Evolutionary conservation across 2,888 invertebrate species (phyloP).

Genomic region (Sinodicranocentrus sp.): DNA sequence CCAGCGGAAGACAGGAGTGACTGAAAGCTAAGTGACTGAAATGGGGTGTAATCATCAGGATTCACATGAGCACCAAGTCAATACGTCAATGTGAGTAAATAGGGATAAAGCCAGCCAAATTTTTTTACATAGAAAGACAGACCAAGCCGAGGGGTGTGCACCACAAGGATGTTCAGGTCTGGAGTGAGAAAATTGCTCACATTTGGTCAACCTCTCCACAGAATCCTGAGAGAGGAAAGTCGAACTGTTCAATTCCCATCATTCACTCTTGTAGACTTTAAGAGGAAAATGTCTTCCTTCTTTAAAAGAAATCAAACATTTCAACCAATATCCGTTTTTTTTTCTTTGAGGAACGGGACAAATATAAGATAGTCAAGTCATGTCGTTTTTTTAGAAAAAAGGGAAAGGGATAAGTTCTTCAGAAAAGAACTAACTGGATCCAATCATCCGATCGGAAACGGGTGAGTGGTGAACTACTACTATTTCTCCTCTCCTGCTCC

Average conservation of each 20-base stretch:
- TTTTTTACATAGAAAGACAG: neutral
- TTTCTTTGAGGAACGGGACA: constrained; percentile 22
- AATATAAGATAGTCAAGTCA: constrained; percentile 43
- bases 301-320: constrained; percentile 36
- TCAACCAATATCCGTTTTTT: constrained; percentile 22
- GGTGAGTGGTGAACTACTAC: constrained; percentile 25
- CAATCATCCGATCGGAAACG: constrained; percentile 49
- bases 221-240: neutral
- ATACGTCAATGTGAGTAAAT: neutral
- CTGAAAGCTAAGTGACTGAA: too few species aligned
- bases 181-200: neutral
- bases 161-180: neutral
- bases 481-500: neutral
- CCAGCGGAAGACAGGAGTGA: neutral
- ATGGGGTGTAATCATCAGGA: too few species aligned
- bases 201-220: neutral
- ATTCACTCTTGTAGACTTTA: neutral
- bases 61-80: neutral
- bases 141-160: neutral
- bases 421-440: constrained; percentile 46
- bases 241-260: neutral
- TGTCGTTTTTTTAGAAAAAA: constrained; percentile 32
- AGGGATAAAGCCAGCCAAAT: neutral
- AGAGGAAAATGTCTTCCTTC: neutral
- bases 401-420: constrained; percentile 17